Base-by-base conservation (phyloP, 2,888 invertebrate species). In the Synergus japonicus region DNA sequence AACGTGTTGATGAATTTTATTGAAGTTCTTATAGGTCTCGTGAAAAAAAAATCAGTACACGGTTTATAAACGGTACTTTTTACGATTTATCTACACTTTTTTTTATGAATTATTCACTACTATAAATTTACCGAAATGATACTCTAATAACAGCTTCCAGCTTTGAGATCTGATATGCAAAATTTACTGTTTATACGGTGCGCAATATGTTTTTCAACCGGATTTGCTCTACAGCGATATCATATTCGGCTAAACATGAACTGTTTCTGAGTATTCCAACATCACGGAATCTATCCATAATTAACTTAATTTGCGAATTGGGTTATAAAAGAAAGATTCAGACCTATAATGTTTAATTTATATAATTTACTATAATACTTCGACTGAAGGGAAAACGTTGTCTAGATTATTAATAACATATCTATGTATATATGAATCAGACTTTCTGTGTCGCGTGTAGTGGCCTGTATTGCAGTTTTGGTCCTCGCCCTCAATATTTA, bases 1-100 rank as follows among this genome's bases (percentile, higher is more conserved):
- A 54, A 49, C 37, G 37, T 73, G 73, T 73, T 73, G 73, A 73
- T 73, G 73, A 73, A 73, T 73, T 73, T 73, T 73, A 73, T 73
- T 73, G 49, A 54, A 54, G 73, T 73, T 73, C 73, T 41, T 37
- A 54, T 12, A 73, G 37, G 49, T 13, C 37, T 54, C 3, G n/a
- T 13, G 44, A 73, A 73, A 49, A 73, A 73, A 49, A 73, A 73
- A 54, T 73, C 73, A 73, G 44, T 66, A 66, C 66, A 5, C 37
- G 37, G 4, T 37, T 0, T 69, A 49, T 69, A 13, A 49, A 69
- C 69, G 69, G 69, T 69, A 69, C 69, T 49, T 69, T 69, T 69
- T 29, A 49, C 69, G 69, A 69, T 69, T 69, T 49, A 69, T 69
- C 49, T 46, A 49, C 15, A 46, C 46, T 46, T 69, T 22, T 69